These are phyloP conservation scores for Osmerus mordax DNA, from an alignment of 2,113 vertebrate species.

Conservation along the genomic window DNA sequence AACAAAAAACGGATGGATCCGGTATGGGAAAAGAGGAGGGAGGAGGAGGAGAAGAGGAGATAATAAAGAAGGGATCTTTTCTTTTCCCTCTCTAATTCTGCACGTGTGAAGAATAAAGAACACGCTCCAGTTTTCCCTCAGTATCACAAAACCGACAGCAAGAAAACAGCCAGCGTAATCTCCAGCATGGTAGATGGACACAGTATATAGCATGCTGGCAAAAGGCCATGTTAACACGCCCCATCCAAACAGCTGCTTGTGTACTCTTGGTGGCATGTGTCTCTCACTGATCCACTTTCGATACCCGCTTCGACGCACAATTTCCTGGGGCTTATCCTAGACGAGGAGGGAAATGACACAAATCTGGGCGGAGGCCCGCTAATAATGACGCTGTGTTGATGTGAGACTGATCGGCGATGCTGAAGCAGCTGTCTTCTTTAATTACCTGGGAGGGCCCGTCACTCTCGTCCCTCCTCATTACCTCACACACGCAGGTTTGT, in stretches of 20 bases:
- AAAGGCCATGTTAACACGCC: constrained; percentile 5
- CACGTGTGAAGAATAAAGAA: constrained; percentile 24
- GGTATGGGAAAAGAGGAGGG: constrained; percentile 13
- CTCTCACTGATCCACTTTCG: constrained; percentile 38
- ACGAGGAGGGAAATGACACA: constrained; percentile 49
- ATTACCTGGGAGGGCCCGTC: constrained; percentile 66
- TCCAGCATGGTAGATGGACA: neutral
- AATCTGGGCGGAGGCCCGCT: constrained; percentile 52
- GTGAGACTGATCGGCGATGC: constrained; percentile 67
- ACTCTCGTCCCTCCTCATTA: constrained; percentile 46
- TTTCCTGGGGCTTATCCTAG: constrained; percentile 49
- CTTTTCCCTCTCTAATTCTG: too few relatives aligned
- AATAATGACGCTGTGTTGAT: constrained; percentile 61
- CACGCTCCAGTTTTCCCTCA: neutral
- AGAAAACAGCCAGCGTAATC: neutral
- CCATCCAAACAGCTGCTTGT: constrained; percentile 42
- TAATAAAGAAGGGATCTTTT: neutral
- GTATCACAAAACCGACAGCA: constrained; percentile 12
- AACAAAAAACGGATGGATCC: constrained; percentile 27
- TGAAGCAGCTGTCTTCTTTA: constrained; percentile 68
- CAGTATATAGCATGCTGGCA: constrained; percentile 4
- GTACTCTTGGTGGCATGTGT: constrained; percentile 45
- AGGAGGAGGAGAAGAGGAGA: neutral
- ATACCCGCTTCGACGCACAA: constrained; percentile 41
- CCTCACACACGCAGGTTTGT: constrained; percentile 51